phyloP scores from a whole-genome alignment of 2,797 vertebrate species.

The Onychomys leucogaster region DNA sequence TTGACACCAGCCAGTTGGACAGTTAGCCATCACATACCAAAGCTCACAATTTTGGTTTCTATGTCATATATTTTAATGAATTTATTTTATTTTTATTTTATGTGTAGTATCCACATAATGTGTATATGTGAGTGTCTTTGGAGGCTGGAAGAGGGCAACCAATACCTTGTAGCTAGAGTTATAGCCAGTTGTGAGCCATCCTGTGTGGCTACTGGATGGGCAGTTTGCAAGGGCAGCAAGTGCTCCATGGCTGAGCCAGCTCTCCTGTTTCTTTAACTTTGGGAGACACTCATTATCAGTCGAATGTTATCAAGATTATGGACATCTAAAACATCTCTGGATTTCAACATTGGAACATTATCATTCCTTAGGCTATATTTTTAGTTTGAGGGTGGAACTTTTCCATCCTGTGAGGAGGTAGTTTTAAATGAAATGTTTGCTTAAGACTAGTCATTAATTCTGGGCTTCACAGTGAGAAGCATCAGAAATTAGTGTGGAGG shows the following conservation, averaged over 20 bases:
- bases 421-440: slow-evolving; percentile 7
- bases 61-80: not conserved
- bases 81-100: not conserved
- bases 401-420: not conserved
- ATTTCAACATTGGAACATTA: not conserved
- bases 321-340: not conserved
- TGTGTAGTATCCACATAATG: no score
- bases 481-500: not conserved
- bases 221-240: no score
- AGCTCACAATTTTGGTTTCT: not conserved
- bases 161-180: not conserved
- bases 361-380: not conserved
- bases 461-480: not conserved
- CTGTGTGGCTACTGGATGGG: not conserved
- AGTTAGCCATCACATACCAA: not conserved
- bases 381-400: not conserved
- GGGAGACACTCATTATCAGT: not conserved
- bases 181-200: not conserved
- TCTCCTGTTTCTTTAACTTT: not conserved
- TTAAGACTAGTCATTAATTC: not conserved
- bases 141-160: not conserved
- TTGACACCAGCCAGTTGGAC: not conserved
- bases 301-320: not conserved
- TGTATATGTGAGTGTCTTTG: not conserved
- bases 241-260: not conserved